phyloP scores from a whole-genome alignment of 2,113 vertebrate species.

The Scomber colias region DNA sequence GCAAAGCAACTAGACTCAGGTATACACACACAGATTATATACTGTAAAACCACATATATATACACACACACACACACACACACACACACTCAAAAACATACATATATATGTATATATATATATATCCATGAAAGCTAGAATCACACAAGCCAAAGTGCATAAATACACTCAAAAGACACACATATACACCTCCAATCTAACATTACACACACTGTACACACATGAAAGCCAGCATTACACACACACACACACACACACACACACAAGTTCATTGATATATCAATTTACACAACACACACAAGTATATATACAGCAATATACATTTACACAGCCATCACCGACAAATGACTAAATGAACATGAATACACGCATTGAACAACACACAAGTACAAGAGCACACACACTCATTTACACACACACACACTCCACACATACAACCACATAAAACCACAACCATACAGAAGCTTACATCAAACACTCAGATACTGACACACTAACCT shows the following conservation, averaged over 20 bases:
- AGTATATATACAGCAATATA: not conserved
- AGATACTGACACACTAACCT: not conserved
- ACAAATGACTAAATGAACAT: not conserved
- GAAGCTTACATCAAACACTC: not conserved
- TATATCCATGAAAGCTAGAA: slow-evolving; percentile 18
- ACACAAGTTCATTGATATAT: no score
- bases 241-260: not conserved
- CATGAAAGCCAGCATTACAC: no score
- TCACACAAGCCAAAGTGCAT: not conserved
- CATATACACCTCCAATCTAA: no score
- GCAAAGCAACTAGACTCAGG: slow-evolving; percentile 35
- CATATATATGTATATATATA: not conserved
- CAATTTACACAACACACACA: no score
- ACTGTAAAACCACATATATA: slow-evolving; percentile 35
- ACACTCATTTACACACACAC: not conserved
- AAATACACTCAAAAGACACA: not conserved
- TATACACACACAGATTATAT: slow-evolving; percentile 4
- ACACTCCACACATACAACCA: not conserved
- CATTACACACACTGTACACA: no score
- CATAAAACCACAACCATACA: no score
- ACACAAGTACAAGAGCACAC: not conserved
- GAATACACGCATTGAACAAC: not conserved
- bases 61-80: slow-evolving; percentile 20
- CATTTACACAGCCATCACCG: no score
- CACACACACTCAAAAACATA: not conserved